These are phyloP conservation scores for Ceryle rudis DNA, from an alignment of 2,797 vertebrate genomes.

Conservation along the genomic window DNA sequence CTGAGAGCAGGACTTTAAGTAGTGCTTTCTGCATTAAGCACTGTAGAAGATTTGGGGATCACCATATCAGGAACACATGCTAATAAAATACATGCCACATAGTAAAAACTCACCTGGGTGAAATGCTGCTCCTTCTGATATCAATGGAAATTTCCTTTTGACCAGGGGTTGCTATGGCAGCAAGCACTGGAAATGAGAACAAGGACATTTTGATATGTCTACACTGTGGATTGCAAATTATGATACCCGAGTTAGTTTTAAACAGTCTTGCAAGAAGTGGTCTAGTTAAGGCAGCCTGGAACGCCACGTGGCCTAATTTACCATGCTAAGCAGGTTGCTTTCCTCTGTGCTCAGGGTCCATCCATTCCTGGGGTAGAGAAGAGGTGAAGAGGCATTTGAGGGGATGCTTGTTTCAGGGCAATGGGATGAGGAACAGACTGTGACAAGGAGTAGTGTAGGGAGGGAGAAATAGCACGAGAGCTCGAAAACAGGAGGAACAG, in stretches of 20 bases:
- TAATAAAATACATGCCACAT: slow-evolving; percentile 69
- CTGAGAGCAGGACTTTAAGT: slow-evolving; percentile 29
- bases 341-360: not conserved
- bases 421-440: not conserved
- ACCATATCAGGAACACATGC: slow-evolving; percentile 41
- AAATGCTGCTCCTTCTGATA: slow-evolving; percentile 76
- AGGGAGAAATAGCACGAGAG: not conserved
- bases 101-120: slow-evolving; percentile 71
- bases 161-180: slow-evolving; percentile 74
- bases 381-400: not conserved
- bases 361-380: not conserved
- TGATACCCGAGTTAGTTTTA: slow-evolving; percentile 71
- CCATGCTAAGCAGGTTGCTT: not conserved
- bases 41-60: slow-evolving; percentile 40
- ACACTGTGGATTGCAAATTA: slow-evolving; percentile 74
- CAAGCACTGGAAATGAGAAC: slow-evolving; percentile 73
- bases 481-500: not conserved
- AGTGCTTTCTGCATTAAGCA: not conserved
- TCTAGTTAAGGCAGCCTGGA: slow-evolving; percentile 59
- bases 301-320: slow-evolving; percentile 39
- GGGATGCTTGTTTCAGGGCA: not conserved
- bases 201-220: slow-evolving; percentile 77
- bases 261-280: slow-evolving; percentile 65
- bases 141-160: slow-evolving; percentile 75
- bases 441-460: not conserved